Evolutionary conservation across 2,888 invertebrate genomes (phyloP), one percentile per base, ranked within the genome.

Genomic region (Physocephala rufipes): DNA sequence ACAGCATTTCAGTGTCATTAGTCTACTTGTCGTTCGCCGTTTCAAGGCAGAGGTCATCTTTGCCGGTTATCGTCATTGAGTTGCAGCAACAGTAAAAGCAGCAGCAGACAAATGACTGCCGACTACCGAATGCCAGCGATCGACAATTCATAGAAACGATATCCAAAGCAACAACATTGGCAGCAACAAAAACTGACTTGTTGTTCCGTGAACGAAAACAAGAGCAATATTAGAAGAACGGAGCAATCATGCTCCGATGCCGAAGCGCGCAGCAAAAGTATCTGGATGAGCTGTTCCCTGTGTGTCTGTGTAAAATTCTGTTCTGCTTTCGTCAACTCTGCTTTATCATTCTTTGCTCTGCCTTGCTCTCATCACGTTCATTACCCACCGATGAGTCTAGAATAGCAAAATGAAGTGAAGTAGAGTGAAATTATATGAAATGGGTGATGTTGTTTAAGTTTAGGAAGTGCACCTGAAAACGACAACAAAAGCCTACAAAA

Each of bases 401-500:
- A n/a, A 9, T 49, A 49, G 49, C 5, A 49, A 49, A 53, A 9
- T 53, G 53, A 24, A 53, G 12, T 53, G 53, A 53, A 21, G 51
- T 1, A 5, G 51, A 51, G 21, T 53, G 53, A 9, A 21, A n/a
- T n/a, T 3, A 21, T 4, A 21, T 9, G n/a, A 53, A 21, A 53
- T 9, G 53, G 21, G 12, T n/a, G 21, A 24, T 15, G 15, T 2
- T 28, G 58, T 21, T 19, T 1, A 1, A 58, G 7, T 24, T 24
- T 28, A 24, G 47, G 66, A 53, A 51, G 30, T 19, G 55, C 75
- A 76, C 75, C 76, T 76, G 75, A 74, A 75, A 74, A 71, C 75
- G 76, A 76, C 76, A 76, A 76, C 75, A 74, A 76, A 74, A 74
- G 74, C 74, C 24, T 36, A 4, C 4, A 9, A 36, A 53, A 43